Evolutionary conservation across 2,888 invertebrate genomes (phyloP).

Genomic region (Hydriomena furcata): DNA sequence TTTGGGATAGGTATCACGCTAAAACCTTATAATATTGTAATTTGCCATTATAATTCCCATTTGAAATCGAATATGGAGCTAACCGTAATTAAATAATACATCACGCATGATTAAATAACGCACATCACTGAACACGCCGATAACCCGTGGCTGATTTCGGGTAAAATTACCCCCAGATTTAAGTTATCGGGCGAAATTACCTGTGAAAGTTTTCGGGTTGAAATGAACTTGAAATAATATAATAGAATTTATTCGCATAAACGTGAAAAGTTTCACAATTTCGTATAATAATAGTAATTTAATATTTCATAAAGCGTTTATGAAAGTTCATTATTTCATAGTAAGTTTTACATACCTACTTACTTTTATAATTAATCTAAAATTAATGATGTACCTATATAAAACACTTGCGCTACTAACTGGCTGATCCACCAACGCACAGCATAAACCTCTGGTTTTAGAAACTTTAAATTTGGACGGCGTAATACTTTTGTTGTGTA

Average conservation of each 20-base stretch:
- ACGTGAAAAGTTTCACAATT: background rate
- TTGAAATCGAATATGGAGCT: background rate
- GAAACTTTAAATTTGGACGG: too few species aligned
- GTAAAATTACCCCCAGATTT: background rate
- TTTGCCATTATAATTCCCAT: background rate
- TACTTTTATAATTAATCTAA: too few species aligned
- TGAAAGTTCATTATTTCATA: too few species aligned
- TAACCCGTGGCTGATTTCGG: background rate
- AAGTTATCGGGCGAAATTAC: constrained; percentile 1
- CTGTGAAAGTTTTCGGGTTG: background rate
- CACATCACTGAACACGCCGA: background rate
- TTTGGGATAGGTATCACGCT: too few species aligned
- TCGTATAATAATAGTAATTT: background rate
- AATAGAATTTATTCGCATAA: background rate
- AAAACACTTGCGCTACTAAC: too few species aligned
- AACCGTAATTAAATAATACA: background rate
- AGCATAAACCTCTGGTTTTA: too few species aligned
- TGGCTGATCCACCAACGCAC: too few species aligned
- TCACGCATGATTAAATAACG: constrained; percentile 1
- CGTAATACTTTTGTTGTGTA: too few species aligned
- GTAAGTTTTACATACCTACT: too few species aligned
- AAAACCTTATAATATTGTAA: too few species aligned
- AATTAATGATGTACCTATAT: too few species aligned
- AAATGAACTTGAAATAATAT: background rate
- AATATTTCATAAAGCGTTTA: background rate